Conservation (phyloP, 1,140 invertebrate genomes). For the Cydia pomonella region DNA sequence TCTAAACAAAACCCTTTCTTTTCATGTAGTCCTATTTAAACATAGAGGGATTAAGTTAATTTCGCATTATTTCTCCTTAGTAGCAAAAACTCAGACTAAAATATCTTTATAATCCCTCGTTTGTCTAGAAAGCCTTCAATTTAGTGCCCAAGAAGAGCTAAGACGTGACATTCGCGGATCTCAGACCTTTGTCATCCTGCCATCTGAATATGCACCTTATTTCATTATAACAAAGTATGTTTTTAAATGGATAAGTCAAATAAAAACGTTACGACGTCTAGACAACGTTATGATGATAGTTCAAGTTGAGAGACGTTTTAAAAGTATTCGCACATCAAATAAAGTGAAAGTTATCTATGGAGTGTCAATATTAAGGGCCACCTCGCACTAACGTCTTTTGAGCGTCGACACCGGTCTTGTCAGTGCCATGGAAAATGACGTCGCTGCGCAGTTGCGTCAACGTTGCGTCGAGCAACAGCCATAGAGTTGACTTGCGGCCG, state of each 20-base stretch:
- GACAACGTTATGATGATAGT: background rate
- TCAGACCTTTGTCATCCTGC: background rate
- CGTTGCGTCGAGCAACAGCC: too few species aligned
- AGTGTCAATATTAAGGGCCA: background rate
- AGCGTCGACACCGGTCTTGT: too few species aligned
- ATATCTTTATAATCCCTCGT: too few species aligned
- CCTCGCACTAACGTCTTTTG: too few species aligned
- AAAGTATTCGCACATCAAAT: background rate
- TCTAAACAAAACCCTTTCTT: too few species aligned
- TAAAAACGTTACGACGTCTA: background rate
- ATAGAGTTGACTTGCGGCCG: too few species aligned
- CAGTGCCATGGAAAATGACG: too few species aligned
- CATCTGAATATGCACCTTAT: background rate
- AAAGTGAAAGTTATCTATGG: background rate
- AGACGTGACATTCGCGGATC: background rate
- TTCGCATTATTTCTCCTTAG: too few species aligned
- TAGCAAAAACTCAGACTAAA: too few species aligned
- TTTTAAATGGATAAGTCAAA: background rate
- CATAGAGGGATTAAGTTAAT: too few species aligned
- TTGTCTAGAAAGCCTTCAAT: background rate
- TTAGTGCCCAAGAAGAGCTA: background rate
- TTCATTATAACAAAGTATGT: background rate
- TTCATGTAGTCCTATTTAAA: too few species aligned
- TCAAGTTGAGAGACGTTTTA: conserved; percentile 9
- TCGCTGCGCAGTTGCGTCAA: too few species aligned